Conservation (phyloP, 2,797 vertebrate genomes). For the Pygocentrus nattereri region DNA sequence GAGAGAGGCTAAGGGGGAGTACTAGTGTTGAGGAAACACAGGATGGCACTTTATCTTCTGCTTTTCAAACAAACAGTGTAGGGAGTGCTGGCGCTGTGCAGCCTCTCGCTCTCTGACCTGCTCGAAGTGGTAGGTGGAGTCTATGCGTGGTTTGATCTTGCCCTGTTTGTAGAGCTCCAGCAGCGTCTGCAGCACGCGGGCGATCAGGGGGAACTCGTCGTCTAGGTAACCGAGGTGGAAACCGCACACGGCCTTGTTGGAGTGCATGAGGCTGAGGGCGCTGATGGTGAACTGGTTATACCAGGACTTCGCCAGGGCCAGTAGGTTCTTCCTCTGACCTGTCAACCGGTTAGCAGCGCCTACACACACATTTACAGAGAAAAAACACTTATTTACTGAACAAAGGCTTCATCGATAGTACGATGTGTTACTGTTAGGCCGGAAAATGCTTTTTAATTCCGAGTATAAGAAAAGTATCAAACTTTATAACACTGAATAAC, state of each 20-base stretch:
- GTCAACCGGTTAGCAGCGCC: conserved; percentile 88
- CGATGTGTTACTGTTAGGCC: too few species aligned
- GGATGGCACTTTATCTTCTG: conserved; percentile 9
- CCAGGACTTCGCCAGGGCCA: conserved; percentile 91
- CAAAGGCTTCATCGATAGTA: too few species aligned
- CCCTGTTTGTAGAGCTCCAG: conserved; percentile 87
- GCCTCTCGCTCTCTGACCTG: conserved; percentile 78
- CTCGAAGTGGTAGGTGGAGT: conserved; percentile 90
- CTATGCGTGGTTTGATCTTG: conserved; percentile 90
- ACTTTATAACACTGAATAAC: too few species aligned
- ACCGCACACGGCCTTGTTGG: conserved; percentile 89
- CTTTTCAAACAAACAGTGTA: conserved; percentile 9
- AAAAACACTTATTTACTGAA: neutral
- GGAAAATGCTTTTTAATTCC: too few species aligned
- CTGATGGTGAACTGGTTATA: conserved; percentile 92
- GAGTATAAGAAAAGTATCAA: too few species aligned
- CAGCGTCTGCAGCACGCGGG: conserved; percentile 75
- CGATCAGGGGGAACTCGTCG: conserved; percentile 77
- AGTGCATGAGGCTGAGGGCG: conserved; percentile 84
- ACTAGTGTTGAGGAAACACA: neutral
- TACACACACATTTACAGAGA: conserved; percentile 58
- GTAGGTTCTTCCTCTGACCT: conserved; percentile 87
- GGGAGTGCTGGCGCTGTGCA: neutral
- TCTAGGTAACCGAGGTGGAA: conserved; percentile 84
- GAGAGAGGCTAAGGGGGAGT: neutral